These are phyloP conservation scores for Peromyscus melanophrys DNA, from an alignment of 2,797 vertebrate genomes.

Conservation along the genomic window DNA sequence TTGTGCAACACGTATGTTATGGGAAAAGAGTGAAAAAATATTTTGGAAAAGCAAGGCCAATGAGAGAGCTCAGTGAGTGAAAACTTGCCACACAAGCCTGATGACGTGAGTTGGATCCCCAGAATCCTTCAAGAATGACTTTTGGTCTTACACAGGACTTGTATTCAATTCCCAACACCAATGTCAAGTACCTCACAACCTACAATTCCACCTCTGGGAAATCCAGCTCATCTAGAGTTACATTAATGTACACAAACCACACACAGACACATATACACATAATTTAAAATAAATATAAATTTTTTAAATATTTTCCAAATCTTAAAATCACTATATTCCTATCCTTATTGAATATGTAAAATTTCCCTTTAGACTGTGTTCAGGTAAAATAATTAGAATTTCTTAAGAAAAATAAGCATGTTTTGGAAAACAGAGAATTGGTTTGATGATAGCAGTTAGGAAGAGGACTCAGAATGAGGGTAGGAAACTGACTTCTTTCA, in stretches of 20 bases:
- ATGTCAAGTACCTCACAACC: neutral
- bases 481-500: neutral
- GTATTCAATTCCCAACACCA: neutral
- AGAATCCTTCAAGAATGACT: too few relatives aligned
- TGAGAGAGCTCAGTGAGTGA: too few relatives aligned
- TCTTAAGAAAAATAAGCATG: neutral
- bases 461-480: neutral
- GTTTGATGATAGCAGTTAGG: neutral
- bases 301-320: neutral
- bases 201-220: neutral
- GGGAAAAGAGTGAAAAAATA: neutral
- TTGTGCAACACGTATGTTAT: neutral
- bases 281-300: neutral
- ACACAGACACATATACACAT: neutral
- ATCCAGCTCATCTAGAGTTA: neutral
- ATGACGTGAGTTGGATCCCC: too few relatives aligned
- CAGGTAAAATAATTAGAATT: neutral
- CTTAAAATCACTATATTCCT: neutral
- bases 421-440: neutral
- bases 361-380: neutral
- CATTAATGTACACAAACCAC: neutral
- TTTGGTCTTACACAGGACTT: too few relatives aligned
- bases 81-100: too few relatives aligned
- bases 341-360: neutral
- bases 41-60: slow-evolving; percentile 12